Conservation (phyloP, 2,113 vertebrate species). For the Perca flavescens region DNA sequence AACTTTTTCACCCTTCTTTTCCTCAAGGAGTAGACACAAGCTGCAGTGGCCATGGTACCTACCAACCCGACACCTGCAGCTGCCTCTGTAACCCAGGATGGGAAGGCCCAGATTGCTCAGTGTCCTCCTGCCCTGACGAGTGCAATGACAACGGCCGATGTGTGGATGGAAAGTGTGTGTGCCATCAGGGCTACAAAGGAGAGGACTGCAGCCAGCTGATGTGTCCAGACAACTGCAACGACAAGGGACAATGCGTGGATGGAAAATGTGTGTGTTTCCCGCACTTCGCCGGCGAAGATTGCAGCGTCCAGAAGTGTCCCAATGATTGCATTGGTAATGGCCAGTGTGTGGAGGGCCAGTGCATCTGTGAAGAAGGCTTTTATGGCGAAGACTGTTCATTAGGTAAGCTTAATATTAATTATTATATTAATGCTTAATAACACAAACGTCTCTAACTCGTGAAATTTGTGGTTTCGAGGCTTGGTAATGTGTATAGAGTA, state of each 20-base stretch:
- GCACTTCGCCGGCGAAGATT: constrained; percentile 85
- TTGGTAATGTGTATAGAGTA: too few species aligned
- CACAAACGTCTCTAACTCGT: neutral
- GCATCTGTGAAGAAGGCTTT: constrained; percentile 89
- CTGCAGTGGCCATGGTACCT: constrained; percentile 87
- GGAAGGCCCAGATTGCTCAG: constrained; percentile 87
- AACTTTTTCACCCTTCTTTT: neutral
- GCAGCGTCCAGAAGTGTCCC: constrained; percentile 85
- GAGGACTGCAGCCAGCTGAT: constrained; percentile 83
- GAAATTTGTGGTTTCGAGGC: too few species aligned
- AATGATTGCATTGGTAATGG: constrained; percentile 86
- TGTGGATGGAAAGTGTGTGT: constrained; percentile 84
- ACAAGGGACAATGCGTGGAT: constrained; percentile 86
- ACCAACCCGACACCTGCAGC: constrained; percentile 80
- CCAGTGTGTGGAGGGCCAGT: constrained; percentile 88
- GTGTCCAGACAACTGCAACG: constrained; percentile 88
- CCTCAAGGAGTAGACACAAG: constrained; percentile 74
- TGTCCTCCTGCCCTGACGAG: constrained; percentile 85
- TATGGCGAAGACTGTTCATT: constrained; percentile 87
- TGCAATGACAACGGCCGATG: constrained; percentile 88
- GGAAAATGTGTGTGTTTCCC: constrained; percentile 87
- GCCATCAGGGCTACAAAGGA: constrained; percentile 83
- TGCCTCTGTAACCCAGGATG: constrained; percentile 89
- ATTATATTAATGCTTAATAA: neutral
- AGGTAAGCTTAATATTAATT: constrained; percentile 78